Evolutionary conservation across 2,888 invertebrate genomes (phyloP), one percentile per base, ranked within the genome.

Genomic region (Neria commutata): DNA sequence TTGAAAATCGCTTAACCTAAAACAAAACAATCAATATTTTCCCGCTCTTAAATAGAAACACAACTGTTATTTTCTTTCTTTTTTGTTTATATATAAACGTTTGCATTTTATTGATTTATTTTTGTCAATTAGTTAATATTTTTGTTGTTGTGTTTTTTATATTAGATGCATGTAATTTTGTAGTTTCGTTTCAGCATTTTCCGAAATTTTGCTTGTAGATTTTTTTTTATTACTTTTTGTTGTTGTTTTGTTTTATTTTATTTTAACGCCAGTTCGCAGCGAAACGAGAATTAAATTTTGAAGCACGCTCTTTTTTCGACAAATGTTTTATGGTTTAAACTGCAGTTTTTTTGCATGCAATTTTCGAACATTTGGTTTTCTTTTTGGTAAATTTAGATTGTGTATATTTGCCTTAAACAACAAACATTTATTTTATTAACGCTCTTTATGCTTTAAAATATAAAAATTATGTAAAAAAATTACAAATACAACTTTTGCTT

Each of bases 71-170:
- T 46, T 26, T 62, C 56, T 19, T 56, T 51, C 26, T 58, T 47
- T 53, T 45, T 50, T 59, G 26, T 59, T 59, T 57, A n/a, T n/a
- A 58, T 50, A 58, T 58, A 58, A 58, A 58, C 58, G 17, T 48
- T 58, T 54, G 25, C 47, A 49, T 34, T 56, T 16, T 54, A 14
- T 46, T 33, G 11, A 34, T 58, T 37, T 52, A 17, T 45, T 21
- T 14, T 52, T 52, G 42, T 56, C 26, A 40, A 45, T 48, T 49
- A 52, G 45, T 57, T 37, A 33, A 25, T 37, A 33, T 57, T 24
- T 56, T 29, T 50, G 19, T 56, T 25, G 29, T 33, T 26, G 45
- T 56, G 45, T 56, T 11, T 25, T n/a, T 47, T 45, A 23, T 40
- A 19, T n/a, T 21, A 16, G 25, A n/a, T 45, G 25, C n/a, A 3